Evolutionary conservation across 2,888 invertebrate species (phyloP).

Genomic region (Drosophila neutralis): DNA sequence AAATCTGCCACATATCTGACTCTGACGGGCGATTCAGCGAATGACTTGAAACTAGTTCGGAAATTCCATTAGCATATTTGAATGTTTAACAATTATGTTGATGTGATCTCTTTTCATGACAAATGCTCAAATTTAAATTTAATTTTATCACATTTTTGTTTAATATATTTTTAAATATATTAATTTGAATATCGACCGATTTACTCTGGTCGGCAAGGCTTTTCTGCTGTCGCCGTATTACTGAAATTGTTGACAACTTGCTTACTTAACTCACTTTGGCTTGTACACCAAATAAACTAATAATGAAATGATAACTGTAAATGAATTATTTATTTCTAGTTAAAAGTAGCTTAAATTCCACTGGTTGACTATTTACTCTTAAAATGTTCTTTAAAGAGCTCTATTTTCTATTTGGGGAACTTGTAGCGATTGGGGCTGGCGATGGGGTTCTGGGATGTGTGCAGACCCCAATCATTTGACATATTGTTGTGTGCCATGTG

Average conservation of each 20-base stretch:
- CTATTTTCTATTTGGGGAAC: not conserved
- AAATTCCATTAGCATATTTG: slow-evolving; percentile 20
- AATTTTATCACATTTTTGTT: not conserved
- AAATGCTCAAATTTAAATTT: not conserved
- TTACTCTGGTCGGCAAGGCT: not conserved
- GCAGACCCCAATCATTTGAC: not conserved
- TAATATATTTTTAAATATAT: not conserved
- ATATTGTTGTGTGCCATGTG: slow-evolving; percentile 7
- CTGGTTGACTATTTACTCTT: not conserved
- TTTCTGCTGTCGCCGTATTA: not conserved
- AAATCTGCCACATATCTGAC: not conserved
- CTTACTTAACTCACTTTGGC: not conserved
- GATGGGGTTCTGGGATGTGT: not conserved
- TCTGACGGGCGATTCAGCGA: not conserved
- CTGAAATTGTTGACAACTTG: not conserved
- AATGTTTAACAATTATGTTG: slow-evolving; percentile 11
- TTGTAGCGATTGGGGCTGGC: not conserved
- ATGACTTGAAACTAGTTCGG: slow-evolving; percentile 2
- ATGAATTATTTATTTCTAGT: not conserved
- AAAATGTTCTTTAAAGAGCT: not conserved
- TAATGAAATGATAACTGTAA: not conserved
- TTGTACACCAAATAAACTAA: not conserved
- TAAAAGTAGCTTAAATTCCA: not conserved
- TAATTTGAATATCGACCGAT: not conserved
- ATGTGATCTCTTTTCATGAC: not conserved